Percentiles rank a stretch among this genome's conserved stretches.
These are phyloP conservation scores for Nemotelus nigrinus DNA, from an alignment of 2,888 invertebrate genomes.

Conservation along the genomic window DNA sequence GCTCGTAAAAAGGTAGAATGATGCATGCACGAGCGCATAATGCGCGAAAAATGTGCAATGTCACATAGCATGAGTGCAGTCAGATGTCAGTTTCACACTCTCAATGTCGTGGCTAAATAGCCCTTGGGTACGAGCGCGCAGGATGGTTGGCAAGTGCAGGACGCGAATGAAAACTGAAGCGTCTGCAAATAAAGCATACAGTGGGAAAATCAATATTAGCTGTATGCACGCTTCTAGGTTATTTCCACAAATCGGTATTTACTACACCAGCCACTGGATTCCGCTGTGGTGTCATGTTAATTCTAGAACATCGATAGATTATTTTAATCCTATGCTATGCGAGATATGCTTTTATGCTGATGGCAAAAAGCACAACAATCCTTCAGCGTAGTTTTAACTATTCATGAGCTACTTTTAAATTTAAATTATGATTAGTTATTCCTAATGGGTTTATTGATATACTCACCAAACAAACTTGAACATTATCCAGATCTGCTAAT, in stretches of 20 bases:
- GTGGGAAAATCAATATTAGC: constrained; percentile 11
- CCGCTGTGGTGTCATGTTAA: background rate
- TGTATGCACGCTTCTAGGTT: constrained; percentile 1
- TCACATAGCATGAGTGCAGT: background rate
- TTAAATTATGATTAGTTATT: too few relatives aligned
- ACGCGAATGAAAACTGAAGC: background rate
- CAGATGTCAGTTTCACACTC: constrained; percentile 8
- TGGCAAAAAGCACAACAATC: too few relatives aligned
- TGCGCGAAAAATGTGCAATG: background rate
- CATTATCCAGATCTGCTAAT: too few relatives aligned
- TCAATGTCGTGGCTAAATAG: background rate
- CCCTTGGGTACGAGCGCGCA: background rate
- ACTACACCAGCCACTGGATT: background rate
- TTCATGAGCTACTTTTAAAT: too few relatives aligned
- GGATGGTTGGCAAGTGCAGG: background rate
- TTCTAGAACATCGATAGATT: background rate
- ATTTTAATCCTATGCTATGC: background rate
- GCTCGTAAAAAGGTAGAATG: background rate
- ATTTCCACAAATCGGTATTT: background rate
- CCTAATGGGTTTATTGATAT: too few relatives aligned
- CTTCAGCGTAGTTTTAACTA: too few relatives aligned
- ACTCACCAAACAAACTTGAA: too few relatives aligned
- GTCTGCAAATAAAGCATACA: background rate
- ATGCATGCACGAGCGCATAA: background rate
- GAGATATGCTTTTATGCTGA: background rate